Conservation (phyloP, 2,113 vertebrate species). For the Nannospalax galili region DNA sequence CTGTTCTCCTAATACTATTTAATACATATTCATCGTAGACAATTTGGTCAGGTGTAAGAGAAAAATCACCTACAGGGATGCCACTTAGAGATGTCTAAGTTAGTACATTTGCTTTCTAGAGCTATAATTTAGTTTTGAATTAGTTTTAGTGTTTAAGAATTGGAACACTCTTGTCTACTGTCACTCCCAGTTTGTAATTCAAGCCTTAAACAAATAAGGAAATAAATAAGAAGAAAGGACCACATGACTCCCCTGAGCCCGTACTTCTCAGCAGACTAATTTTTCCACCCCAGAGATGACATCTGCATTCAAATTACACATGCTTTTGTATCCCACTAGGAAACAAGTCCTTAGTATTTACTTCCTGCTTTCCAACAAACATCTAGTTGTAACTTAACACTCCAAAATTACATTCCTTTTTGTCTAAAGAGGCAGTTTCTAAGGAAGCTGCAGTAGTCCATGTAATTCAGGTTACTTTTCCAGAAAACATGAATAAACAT, state of each 20-base stretch:
- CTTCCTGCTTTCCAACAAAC: constrained; percentile 7
- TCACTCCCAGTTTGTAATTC: constrained; percentile 41
- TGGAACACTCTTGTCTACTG: background rate
- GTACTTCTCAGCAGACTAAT: background rate
- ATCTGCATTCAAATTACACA: background rate
- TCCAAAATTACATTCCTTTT: constrained; percentile 25
- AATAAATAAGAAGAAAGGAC: background rate
- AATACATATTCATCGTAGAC: constrained; percentile 34
- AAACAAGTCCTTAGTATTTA: background rate
- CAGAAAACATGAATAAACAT: background rate
- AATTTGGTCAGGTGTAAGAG: constrained; percentile 33
- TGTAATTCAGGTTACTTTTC: constrained; percentile 3
- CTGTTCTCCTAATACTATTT: constrained; percentile 12
- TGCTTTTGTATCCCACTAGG: constrained; percentile 12
- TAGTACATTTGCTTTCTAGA: constrained; percentile 39
- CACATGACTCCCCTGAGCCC: background rate
- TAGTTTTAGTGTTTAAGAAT: background rate
- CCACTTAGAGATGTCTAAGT: constrained; percentile 13
- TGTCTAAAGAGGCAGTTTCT: constrained; percentile 40
- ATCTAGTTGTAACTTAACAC: constrained; percentile 33
- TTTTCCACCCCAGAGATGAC: background rate
- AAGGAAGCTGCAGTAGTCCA: background rate
- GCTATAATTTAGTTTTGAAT: constrained; percentile 32
- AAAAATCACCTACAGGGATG: background rate
- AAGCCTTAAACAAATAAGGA: background rate